phyloP scores from a whole-genome alignment of 2,888 invertebrate species.

The Theodoxus fluviatilis region DNA sequence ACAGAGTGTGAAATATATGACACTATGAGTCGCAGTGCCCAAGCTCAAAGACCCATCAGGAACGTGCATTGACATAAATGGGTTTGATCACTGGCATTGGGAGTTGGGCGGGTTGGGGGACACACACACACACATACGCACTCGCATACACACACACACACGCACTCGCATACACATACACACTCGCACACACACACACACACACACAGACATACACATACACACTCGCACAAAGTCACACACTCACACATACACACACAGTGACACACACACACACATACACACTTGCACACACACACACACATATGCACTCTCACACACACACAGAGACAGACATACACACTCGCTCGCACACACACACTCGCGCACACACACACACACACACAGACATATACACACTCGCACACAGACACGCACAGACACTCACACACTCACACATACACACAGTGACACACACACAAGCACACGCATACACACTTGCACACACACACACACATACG shows the following conservation, averaged over 20 bases:
- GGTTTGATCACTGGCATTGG: no score
- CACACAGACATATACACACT: background rate
- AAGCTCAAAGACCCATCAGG: no score
- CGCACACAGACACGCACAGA: background rate
- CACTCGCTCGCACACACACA: background rate
- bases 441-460: background rate
- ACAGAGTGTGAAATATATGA: no score
- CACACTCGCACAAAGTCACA: background rate
- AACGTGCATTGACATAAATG: no score
- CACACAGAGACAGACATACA: slow-evolving; percentile 3
- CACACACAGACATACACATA: background rate
- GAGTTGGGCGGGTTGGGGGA: no score
- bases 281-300: slow-evolving; percentile 5
- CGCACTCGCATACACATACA: background rate
- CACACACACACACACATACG: no score
- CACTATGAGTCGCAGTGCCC: no score
- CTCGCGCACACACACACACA: slow-evolving; percentile 8
- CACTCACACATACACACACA: background rate
- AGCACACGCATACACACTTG: no score
- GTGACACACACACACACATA: background rate
- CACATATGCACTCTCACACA: background rate
- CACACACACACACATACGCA: background rate
- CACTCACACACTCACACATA: slow-evolving; percentile 14
- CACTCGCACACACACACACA: background rate
- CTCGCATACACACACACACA: background rate